phyloP scores from a whole-genome alignment of 1,140 invertebrate genomes.

The Oryctes rhinoceros region DNA sequence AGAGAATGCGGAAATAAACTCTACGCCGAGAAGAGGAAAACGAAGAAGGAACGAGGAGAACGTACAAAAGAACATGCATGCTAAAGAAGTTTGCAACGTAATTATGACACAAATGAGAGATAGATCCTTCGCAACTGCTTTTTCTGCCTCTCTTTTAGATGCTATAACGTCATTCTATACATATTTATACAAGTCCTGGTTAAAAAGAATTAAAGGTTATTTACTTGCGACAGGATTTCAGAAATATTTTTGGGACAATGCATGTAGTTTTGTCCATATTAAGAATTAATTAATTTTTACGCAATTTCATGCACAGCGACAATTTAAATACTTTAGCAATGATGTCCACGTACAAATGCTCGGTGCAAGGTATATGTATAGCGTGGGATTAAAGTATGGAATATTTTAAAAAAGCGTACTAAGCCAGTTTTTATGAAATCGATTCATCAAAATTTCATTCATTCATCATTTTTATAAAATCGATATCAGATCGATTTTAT shows the following conservation, averaged over 20 bases:
- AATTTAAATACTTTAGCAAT: no score
- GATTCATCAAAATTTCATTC: no score
- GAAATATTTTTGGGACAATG: not conserved
- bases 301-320: no score
- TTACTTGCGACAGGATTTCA: not conserved
- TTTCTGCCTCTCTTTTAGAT: not conserved
- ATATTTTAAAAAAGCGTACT: no score
- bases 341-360: no score
- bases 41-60: not conserved
- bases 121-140: conserved; percentile 39
- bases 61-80: conserved; percentile 3
- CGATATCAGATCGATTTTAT: no score
- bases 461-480: no score
- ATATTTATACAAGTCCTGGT: not conserved
- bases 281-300: no score
- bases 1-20: not conserved
- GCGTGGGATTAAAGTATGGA: no score
- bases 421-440: no score
- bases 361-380: no score
- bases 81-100: conserved; percentile 49
- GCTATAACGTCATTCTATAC: not conserved
- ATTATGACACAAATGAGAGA: conserved; percentile 44
- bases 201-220: not conserved
- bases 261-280: no score
- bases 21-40: not conserved